Evolutionary conservation across 1,140 invertebrate genomes (phyloP).

Genomic region (Vollenhovia emeryi): DNA sequence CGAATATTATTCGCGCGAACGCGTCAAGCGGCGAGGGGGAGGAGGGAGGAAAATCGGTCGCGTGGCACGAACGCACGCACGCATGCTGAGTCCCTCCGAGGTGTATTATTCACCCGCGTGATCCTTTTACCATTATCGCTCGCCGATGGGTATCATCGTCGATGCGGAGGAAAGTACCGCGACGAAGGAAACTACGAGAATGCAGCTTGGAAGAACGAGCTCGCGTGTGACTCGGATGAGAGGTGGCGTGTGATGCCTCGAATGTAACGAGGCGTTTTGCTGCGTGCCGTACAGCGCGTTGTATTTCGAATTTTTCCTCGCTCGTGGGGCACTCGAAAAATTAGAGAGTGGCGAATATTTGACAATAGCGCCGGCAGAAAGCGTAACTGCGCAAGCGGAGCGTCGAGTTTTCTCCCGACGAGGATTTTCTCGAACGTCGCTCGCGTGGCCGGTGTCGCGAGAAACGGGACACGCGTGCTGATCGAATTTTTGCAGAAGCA

Average conservation of each 20-base stretch:
- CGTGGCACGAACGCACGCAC: not conserved
- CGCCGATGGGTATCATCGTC: not conserved
- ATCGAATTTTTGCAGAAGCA: not conserved
- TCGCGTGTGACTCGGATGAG: not conserved
- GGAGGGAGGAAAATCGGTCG: not conserved
- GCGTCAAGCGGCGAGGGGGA: slow-evolving; percentile 4
- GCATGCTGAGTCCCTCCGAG: not conserved
- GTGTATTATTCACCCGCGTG: not conserved
- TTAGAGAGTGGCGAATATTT: not conserved
- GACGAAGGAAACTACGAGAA: slow-evolving; percentile 30
- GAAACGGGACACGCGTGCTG: not conserved
- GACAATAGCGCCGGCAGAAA: not conserved
- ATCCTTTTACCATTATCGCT: not conserved
- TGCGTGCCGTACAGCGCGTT: not conserved
- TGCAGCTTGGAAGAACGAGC: not conserved
- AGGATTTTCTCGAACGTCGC: not conserved
- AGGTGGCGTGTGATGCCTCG: too few species aligned
- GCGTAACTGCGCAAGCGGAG: not conserved
- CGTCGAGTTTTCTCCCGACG: not conserved
- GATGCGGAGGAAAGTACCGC: not conserved
- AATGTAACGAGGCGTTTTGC: not conserved
- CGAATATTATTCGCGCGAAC: slow-evolving; percentile 67
- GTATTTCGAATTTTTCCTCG: not conserved
- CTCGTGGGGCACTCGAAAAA: not conserved
- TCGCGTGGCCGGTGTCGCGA: not conserved